Conservation (phyloP, 2,797 vertebrate species). For the Varecia variegata region DNA sequence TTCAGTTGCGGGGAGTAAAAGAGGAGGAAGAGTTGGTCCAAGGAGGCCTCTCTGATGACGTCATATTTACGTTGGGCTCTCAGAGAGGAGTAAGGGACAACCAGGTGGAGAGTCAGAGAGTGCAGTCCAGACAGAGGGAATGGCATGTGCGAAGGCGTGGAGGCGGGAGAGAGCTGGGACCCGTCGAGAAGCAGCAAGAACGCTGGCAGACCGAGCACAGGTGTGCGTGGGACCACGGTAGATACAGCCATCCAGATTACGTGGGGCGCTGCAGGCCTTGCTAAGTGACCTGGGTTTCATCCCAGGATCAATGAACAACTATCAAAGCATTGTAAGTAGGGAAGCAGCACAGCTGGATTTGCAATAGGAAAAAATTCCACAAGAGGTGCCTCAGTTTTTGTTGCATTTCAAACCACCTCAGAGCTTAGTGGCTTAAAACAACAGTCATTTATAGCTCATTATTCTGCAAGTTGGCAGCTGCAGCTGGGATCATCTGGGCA, state of each 20-base stretch:
- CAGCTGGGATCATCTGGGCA: neutral
- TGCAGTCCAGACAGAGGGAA: neutral
- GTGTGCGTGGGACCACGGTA: fast-evolving
- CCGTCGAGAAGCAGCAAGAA: neutral
- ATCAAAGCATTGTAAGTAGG: neutral
- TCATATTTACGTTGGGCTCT: neutral
- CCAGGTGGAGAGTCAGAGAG: neutral
- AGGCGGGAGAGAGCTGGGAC: too few relatives aligned
- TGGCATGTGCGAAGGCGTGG: neutral
- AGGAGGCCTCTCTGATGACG: neutral
- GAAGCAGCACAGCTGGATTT: neutral
- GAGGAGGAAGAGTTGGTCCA: neutral
- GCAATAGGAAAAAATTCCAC: neutral
- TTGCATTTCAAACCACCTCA: neutral
- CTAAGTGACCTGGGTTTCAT: neutral
- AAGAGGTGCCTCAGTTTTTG: neutral
- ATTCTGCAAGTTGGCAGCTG: neutral
- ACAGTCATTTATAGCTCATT: neutral
- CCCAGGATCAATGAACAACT: neutral
- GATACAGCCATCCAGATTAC: neutral
- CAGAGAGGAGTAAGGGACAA: neutral
- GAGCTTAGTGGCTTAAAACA: neutral
- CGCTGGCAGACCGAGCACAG: neutral
- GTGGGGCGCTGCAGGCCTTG: neutral
- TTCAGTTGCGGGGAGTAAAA: neutral